Percentiles rank a stretch among this genome's conserved stretches.
Evolutionary conservation across 1,140 invertebrate genomes (phyloP).

Genomic region (Monomorium pharaonis): DNA sequence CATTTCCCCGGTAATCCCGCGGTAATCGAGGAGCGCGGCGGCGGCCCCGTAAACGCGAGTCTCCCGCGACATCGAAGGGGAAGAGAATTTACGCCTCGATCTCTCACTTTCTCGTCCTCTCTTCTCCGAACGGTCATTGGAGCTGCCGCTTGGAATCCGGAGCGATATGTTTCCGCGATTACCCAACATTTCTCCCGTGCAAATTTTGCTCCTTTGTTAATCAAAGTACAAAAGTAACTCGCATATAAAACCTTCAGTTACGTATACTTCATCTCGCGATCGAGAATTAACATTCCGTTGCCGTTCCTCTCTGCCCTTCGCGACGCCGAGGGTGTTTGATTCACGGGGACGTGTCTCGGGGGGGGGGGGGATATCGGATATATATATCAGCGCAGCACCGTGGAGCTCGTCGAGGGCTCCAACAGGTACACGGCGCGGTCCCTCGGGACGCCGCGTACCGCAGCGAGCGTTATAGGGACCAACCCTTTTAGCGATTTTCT

Average conservation of each 20-base stretch:
- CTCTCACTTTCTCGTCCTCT: background rate
- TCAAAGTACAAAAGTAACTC: no score
- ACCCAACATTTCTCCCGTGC: no score
- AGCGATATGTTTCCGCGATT: no score
- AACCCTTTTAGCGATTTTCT: conserved; percentile 62
- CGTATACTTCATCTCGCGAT: background rate
- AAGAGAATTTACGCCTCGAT: no score
- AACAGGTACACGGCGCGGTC: conserved; percentile 59
- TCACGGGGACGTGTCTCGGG: conserved; percentile 30
- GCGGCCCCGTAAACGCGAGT: background rate
- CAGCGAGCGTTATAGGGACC: conserved; percentile 24
- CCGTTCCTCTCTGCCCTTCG: conserved; percentile 2
- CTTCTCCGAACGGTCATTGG: background rate
- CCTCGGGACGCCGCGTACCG: conserved; percentile 28
- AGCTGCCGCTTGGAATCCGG: background rate
- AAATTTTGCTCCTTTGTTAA: no score
- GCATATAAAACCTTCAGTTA: background rate
- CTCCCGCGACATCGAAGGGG: background rate
- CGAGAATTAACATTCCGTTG: background rate
- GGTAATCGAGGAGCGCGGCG: background rate
- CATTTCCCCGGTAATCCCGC: conserved; percentile 14
- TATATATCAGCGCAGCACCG: conserved; percentile 9
- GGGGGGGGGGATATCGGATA: conserved; percentile 8
- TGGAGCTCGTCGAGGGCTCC: conserved; percentile 37
- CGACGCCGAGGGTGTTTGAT: conserved; percentile 8